Evolutionary conservation across 2,797 vertebrate species (phyloP), one percentile per base, ranked within the genome.

Genomic region (Triplophysa yarkandensis): DNA sequence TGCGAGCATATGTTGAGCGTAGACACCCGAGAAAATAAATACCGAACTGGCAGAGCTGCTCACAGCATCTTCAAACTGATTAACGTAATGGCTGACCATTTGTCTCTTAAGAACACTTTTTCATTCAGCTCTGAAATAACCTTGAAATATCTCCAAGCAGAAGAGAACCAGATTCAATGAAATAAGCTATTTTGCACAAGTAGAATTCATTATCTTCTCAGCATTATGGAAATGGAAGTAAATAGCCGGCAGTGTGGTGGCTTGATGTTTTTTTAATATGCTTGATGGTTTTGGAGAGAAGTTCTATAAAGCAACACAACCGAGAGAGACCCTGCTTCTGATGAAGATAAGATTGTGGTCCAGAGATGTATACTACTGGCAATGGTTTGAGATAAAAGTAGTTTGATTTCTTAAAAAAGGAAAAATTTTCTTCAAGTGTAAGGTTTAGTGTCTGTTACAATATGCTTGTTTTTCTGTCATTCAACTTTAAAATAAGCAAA

Each of bases 1-100:
- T 41, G 30, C 16, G 57, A 78, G 28, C 80, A 80, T 83, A 79
- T 81, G 77, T 76, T 78, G 32, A 46, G 50, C 74, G 61, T 74
- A 76, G 73, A 79, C 71, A 79, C 74, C 30, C 52, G 46, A 79
- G 74, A 66, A 75, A 79, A 77, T 71, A 50, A 16, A 80, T 63
- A 68, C 65, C 46, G 78, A 71, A 54, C 77, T 74, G 69, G 54
- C 68, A 48, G 10, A 57, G 57, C 57, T 44, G 44, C 36, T 21
- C 21, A 19, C 44, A 46, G 44, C 55, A 71, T 74, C 67, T 66
- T 64, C 54, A 66, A 57, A 77, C 74, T 76, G 64, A 77, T 77
- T 75, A 72, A 65, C 68, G 16, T 78, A 73, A 81, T 77, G 32
- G 48, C 32, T 25, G n/a, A 58, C 58, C 21, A 2, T 66, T 63